Evolutionary conservation across 2,888 invertebrate species (phyloP), one percentile per base, ranked within the genome.

Genomic region (Acrobeloides nanus): DNA sequence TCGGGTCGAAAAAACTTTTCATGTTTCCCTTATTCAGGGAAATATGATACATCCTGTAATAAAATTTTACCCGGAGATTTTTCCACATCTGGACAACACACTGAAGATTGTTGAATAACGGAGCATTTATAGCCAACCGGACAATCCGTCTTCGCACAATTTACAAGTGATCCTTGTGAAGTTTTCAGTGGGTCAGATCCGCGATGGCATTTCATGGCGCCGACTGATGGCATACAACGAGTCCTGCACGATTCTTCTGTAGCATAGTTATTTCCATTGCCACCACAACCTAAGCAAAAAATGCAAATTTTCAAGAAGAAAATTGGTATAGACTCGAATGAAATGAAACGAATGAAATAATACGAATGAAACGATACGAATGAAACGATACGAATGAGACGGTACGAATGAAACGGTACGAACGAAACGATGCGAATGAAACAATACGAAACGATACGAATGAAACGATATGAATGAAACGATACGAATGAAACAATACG

Each of bases 281-380:
- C 72, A 29, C 69, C 72, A 45, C 72, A 72, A 24, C 72, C 72
- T n/a, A 57, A n/a, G n/a, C n/a, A n/a, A n/a, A n/a, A n/a, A n/a
- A n/a, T n/a, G n/a, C n/a, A n/a, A n/a, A n/a, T n/a, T n/a, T n/a
- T n/a, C n/a, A n/a, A n/a, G n/a, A n/a, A n/a, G n/a, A n/a, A n/a
- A n/a, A n/a, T n/a, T n/a, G n/a, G n/a, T n/a, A n/a, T n/a, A n/a
- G n/a, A n/a, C n/a, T n/a, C n/a, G n/a, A n/a, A n/a, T n/a, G n/a
- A n/a, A n/a, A n/a, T n/a, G n/a, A n/a, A n/a, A n/a, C n/a, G n/a
- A n/a, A n/a, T n/a, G n/a, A n/a, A n/a, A n/a, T n/a, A n/a, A n/a
- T n/a, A n/a, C n/a, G n/a, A n/a, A n/a, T n/a, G n/a, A n/a, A n/a
- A n/a, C n/a, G n/a, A n/a, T n/a, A n/a, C n/a, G n/a, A n/a, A n/a